Conservation (phyloP, 1,140 invertebrate genomes). For the Mycetomoellerius zeteki region DNA sequence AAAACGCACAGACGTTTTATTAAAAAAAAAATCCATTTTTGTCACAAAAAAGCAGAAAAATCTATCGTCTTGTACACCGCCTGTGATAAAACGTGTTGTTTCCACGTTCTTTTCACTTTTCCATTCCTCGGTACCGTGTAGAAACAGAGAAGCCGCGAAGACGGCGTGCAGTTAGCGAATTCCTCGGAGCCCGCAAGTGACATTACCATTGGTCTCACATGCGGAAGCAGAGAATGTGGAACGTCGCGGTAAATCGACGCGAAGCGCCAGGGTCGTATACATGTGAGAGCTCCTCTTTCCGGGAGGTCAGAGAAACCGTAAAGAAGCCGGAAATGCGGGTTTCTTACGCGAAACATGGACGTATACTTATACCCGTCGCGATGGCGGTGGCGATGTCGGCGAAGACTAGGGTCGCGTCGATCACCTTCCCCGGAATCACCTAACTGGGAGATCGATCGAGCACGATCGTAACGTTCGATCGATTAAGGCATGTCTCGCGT, state of each 20-base stretch:
- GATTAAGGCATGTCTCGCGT: conserved; percentile 65
- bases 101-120: conserved; percentile 24
- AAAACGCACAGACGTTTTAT: background rate
- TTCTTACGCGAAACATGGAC: conserved; percentile 39
- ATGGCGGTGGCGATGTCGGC: background rate
- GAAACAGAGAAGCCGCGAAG: conserved; percentile 14
- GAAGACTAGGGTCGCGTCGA: conserved; percentile 44
- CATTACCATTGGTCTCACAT: conserved; percentile 56
- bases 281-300: conserved; percentile 57
- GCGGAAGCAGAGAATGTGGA: conserved; percentile 71
- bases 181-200: conserved; percentile 38
- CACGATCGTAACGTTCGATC: conserved; percentile 63
- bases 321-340: conserved; percentile 73
- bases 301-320: conserved; percentile 67
- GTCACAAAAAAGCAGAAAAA: background rate
- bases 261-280: conserved; percentile 42
- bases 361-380: conserved; percentile 36
- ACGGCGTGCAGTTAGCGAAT: conserved; percentile 64
- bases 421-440: conserved; percentile 38
- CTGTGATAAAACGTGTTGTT: background rate
- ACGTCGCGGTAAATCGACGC: conserved; percentile 72
- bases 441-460: conserved; percentile 60
- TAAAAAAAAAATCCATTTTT: background rate
- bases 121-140: background rate
- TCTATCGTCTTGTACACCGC: background rate